Base-by-base conservation (phyloP, 92 coral and sea anemone species). In the Epizoanthus scotinus region DNA sequence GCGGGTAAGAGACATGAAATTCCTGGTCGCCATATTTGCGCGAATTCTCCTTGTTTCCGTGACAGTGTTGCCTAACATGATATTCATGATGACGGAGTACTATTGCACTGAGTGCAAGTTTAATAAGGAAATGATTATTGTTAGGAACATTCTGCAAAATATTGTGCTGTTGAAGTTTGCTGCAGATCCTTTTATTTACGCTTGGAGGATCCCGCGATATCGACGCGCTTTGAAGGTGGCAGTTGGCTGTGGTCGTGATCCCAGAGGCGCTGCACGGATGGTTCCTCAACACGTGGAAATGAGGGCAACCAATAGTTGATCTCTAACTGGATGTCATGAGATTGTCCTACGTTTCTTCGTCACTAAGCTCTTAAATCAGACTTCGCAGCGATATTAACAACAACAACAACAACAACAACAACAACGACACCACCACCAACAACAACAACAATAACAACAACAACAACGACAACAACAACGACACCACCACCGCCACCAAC, bases 131-230 rank as follows among this genome's bases (percentile, higher is more conserved):
- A 20, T 59, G 38, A 75, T 74, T 31, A 20, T 58, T 59, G 22
- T 75, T 4, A 75, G 56, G 26, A 74, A 74, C 31, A 38, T 74
- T 42, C 66, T 74, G 26, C 81, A 75, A 34, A 75, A 75, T 22
- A 38, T 24, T 1, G 67, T 75, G 34, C 20, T 75, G 55, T 9
- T 75, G 56, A 75, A 75, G 55, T 75, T 75, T 59, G 81, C 68
- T 6, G 66, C 56, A 40, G 81, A 75, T 31, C 81, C 81, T 6
- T 75, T 75, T 40, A 59, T 75, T 36, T 75, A 75, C 21, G 81
- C 81, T 12, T 75, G 81, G 81, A 75, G 81, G 18, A 8, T 75
- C 25, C 68, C 81, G 10, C 59, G 68, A 34, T 34, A 75, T 22
- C 81, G 79, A 0, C 66, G 25, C 8, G 64, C 79, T 50, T 24